A percentile compares a stretch with the other conserved stretches of the same genome.
phyloP scores from a whole-genome alignment of 2,888 invertebrate species.

The Drosophila monieri region DNA sequence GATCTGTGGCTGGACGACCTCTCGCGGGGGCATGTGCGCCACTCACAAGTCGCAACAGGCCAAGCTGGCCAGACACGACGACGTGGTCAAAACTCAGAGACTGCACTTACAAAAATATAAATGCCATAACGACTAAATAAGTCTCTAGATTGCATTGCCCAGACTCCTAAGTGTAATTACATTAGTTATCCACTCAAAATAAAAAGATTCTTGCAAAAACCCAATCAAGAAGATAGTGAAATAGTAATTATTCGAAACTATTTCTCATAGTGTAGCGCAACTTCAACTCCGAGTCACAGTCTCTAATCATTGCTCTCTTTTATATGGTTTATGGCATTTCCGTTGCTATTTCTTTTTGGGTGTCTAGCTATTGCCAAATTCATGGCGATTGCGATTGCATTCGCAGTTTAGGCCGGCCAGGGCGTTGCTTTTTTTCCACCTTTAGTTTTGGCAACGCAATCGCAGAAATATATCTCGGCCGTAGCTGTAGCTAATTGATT shows the following conservation, averaged over 20 bases:
- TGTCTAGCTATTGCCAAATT: slow-evolving; percentile 53
- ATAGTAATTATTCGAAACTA: neutral
- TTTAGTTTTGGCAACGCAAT: slow-evolving; percentile 12
- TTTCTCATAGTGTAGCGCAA: neutral
- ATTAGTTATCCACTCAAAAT: too few relatives aligned
- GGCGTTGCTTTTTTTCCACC: slow-evolving; percentile 16
- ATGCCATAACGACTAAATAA: neutral
- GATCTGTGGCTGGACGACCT: slow-evolving; percentile 72
- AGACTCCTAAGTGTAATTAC: too few relatives aligned
- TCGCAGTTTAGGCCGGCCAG: slow-evolving; percentile 25
- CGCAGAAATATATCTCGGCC: slow-evolving; percentile 39
- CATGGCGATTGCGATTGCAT: slow-evolving; percentile 47
- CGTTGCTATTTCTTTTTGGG: slow-evolving; percentile 36
- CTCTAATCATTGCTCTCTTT: slow-evolving; percentile 48
- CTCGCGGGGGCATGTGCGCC: slow-evolving; percentile 64
- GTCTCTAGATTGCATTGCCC: neutral
- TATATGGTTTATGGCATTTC: slow-evolving; percentile 48
- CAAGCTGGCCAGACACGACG: slow-evolving; percentile 64
- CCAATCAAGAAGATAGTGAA: neutral
- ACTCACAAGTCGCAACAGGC: slow-evolving; percentile 32
- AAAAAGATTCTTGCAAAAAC: too few relatives aligned
- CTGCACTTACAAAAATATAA: neutral
- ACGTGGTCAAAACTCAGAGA: slow-evolving; percentile 59
- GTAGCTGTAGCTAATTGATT: slow-evolving; percentile 65
- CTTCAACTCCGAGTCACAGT: slow-evolving; percentile 11